Percentiles rank a stretch among this genome's conserved stretches.
These are phyloP conservation scores for Gambusia affinis DNA, from an alignment of 2,113 vertebrate species.

Conservation along the genomic window DNA sequence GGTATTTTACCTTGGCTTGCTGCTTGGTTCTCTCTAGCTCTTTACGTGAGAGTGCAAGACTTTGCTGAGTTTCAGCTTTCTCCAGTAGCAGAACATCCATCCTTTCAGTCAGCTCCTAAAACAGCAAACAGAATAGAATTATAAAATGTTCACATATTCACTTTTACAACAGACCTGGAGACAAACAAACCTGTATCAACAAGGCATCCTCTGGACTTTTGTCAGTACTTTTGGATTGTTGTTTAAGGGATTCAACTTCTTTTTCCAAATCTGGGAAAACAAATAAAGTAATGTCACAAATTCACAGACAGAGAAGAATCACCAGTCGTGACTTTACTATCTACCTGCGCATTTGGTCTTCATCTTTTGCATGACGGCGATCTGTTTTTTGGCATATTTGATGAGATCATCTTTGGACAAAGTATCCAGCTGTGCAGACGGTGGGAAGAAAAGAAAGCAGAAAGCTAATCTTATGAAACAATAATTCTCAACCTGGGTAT, in stretches of 20 bases:
- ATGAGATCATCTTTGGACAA: slow-evolving; percentile 96
- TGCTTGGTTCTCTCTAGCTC: slow-evolving; percentile 83
- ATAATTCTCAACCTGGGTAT: too few species aligned
- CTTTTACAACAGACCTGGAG: neutral
- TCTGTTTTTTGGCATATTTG: slow-evolving; percentile 96
- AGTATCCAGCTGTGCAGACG: slow-evolving; percentile 85
- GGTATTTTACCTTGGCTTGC: slow-evolving; percentile 83
- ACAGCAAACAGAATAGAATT: neutral
- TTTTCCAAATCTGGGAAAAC: slow-evolving; percentile 87
- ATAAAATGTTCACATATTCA: neutral
- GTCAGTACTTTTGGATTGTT: slow-evolving; percentile 70
- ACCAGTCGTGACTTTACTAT: neutral
- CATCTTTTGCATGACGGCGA: slow-evolving; percentile 89
- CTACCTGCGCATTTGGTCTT: slow-evolving; percentile 91
- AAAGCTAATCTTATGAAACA: neutral
- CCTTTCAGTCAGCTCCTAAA: slow-evolving; percentile 89
- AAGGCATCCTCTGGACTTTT: slow-evolving; percentile 80
- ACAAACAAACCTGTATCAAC: slow-evolving; percentile 85
- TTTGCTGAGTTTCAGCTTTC: slow-evolving; percentile 95
- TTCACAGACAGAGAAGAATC: neutral
- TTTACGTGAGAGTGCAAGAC: slow-evolving; percentile 83
- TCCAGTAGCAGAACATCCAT: slow-evolving; percentile 89
- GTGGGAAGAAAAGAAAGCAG: neutral
- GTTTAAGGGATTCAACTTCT: slow-evolving; percentile 85
- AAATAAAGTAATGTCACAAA: slow-evolving; percentile 18